phyloP scores from a whole-genome alignment of 2,113 vertebrate species.

The Piprites chloris region DNA sequence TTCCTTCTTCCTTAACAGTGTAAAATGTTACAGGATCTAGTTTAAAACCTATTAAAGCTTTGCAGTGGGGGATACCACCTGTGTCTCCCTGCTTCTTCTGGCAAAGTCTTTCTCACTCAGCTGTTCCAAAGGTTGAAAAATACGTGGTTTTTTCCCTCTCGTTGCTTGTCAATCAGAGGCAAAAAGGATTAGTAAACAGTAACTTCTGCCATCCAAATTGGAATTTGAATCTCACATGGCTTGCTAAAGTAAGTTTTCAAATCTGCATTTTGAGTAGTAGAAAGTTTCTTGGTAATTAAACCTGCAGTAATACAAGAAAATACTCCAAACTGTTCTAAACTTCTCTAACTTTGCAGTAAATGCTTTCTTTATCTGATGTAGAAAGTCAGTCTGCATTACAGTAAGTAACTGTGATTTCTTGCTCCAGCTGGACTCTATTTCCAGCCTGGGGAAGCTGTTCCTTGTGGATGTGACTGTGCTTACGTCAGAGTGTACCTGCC shows the following conservation, averaged over 20 bases:
- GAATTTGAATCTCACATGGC: not conserved
- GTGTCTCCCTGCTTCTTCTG: not conserved
- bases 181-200: not conserved
- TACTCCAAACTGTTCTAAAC: not conserved
- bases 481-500: not conserved
- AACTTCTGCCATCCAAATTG: not conserved
- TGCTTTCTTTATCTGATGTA: not conserved
- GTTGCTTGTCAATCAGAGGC: not conserved
- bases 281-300: not conserved
- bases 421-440: not conserved
- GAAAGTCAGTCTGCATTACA: not conserved
- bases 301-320: not conserved
- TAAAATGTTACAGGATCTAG: not conserved
- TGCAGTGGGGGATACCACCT: conserved; percentile 12
- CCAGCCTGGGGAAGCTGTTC: not conserved
- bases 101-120: not conserved
- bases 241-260: not conserved
- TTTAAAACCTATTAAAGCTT: conserved; percentile 11
- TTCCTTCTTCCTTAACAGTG: not conserved
- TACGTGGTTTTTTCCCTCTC: no score
- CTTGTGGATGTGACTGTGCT: not conserved
- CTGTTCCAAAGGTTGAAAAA: not conserved
- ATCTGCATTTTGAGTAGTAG: not conserved
- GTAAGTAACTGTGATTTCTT: not conserved
- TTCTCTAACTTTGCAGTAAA: not conserved